Conservation (phyloP, 2,113 vertebrate species). For the Nothocercus julius region DNA sequence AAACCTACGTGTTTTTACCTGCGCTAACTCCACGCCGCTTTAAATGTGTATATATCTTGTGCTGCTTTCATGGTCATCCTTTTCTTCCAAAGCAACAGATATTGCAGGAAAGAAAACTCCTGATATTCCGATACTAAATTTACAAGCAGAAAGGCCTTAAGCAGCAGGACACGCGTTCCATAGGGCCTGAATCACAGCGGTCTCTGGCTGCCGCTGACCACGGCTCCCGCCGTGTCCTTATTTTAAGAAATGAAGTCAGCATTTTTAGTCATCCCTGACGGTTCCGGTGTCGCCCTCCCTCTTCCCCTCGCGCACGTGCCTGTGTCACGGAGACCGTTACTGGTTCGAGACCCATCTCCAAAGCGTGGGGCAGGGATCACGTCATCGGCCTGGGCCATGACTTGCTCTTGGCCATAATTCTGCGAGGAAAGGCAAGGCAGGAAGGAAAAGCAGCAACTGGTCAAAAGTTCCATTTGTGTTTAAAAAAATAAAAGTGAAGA, state of each 20-base stretch:
- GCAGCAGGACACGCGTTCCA: neutral
- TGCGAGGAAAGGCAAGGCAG: conserved; percentile 69
- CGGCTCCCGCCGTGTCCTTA: accelerated
- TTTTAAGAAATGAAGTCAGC: neutral
- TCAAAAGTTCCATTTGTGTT: conserved; percentile 55
- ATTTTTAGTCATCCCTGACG: neutral
- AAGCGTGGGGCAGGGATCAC: neutral
- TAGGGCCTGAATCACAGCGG: accelerated
- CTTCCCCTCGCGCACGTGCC: neutral
- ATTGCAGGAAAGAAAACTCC: neutral
- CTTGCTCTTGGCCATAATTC: conserved; percentile 37
- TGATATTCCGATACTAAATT: neutral
- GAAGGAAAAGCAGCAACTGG: conserved; percentile 65
- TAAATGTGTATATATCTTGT: accelerated
- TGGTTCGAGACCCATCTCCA: neutral
- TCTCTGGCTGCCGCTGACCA: neutral
- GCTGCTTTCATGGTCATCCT: neutral
- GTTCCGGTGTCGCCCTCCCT: neutral
- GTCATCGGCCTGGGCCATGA: neutral
- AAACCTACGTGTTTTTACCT: neutral
- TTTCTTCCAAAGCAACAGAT: neutral
- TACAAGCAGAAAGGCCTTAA: neutral
- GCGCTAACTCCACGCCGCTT: neutral
- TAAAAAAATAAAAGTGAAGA: neutral
- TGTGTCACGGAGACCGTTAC: neutral